phyloP scores from a whole-genome alignment of 2,113 vertebrate species.

The Forbesichthys agassizii region DNA sequence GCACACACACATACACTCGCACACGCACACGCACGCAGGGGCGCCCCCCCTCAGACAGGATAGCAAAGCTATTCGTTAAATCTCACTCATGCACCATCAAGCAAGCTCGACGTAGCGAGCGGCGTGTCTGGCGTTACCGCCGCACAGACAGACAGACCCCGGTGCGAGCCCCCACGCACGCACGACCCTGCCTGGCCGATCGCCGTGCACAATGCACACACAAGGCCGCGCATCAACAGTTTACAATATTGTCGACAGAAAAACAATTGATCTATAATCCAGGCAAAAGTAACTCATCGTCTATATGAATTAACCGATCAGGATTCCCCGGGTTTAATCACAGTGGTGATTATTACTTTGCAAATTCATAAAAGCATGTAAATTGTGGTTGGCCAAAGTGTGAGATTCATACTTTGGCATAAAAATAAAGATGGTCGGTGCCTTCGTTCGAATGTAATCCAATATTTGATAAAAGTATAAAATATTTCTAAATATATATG shows the following conservation, averaged over 20 bases:
- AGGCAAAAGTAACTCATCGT: constrained; percentile 44
- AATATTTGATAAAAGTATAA: too few species aligned
- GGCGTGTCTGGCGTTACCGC: constrained; percentile 85
- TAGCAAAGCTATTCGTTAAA: constrained; percentile 84
- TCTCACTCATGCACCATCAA: constrained; percentile 81
- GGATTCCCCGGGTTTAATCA: constrained; percentile 58
- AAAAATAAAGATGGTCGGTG: too few species aligned
- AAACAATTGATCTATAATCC: constrained; percentile 1
- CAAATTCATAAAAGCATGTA: constrained; percentile 62
- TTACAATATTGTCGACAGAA: too few species aligned
- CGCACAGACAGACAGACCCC: constrained; percentile 69
- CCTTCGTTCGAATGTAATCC: too few species aligned
- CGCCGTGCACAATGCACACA: neutral
- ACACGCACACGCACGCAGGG: constrained; percentile 12
- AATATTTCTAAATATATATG: too few species aligned
- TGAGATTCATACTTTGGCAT: too few species aligned
- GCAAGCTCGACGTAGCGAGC: constrained; percentile 83
- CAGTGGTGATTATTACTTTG: constrained; percentile 56
- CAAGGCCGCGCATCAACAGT: neutral
- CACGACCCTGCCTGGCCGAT: neutral
- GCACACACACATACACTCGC: constrained; percentile 19
- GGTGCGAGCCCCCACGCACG: neutral
- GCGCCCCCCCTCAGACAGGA: constrained; percentile 60
- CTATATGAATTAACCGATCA: constrained; percentile 47
- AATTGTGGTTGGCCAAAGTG: constrained; percentile 16